Evolutionary conservation across 2,113 vertebrate species (phyloP).

Genomic region (Rhombomys opimus): DNA sequence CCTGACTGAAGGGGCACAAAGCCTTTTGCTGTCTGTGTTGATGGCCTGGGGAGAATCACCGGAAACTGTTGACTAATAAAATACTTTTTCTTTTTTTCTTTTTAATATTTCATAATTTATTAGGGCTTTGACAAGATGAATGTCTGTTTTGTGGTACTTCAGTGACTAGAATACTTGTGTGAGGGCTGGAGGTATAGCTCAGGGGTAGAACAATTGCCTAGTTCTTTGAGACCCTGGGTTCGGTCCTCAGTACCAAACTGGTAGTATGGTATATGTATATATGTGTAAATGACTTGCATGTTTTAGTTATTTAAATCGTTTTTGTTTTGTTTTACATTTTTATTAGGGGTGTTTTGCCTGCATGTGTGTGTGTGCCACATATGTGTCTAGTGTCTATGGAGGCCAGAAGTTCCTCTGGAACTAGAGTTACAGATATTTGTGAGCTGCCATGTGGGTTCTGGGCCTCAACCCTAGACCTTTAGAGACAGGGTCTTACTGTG

Average conservation of each 20-base stretch:
- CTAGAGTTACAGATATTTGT: not conserved
- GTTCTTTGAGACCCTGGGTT: not conserved
- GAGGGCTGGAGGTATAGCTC: not conserved
- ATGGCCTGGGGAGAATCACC: conserved; percentile 3
- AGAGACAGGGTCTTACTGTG: not conserved
- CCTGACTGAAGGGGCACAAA: not conserved
- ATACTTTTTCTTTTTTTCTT: not conserved
- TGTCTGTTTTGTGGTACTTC: conserved; percentile 36
- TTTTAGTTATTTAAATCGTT: not conserved
- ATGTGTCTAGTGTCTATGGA: not conserved
- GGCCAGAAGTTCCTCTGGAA: not conserved
- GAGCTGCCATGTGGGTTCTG: not conserved
- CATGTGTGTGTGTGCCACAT: not conserved
- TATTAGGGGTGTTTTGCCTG: not conserved
- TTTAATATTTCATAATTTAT: conserved; percentile 32
- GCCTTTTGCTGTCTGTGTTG: conserved; percentile 1
- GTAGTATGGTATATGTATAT: too few species aligned
- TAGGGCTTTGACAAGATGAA: not conserved
- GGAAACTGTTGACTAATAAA: not conserved
- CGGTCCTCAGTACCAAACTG: not conserved
- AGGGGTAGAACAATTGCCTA: not conserved
- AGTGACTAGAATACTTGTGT: conserved; percentile 29
- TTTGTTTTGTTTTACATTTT: not conserved
- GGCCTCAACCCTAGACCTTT: not conserved
- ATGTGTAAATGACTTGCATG: not conserved